A percentile compares a stretch with the other conserved stretches of the same genome.
Conservation (phyloP, 2,797 vertebrate genomes). For the Martes flavigula region DNA sequence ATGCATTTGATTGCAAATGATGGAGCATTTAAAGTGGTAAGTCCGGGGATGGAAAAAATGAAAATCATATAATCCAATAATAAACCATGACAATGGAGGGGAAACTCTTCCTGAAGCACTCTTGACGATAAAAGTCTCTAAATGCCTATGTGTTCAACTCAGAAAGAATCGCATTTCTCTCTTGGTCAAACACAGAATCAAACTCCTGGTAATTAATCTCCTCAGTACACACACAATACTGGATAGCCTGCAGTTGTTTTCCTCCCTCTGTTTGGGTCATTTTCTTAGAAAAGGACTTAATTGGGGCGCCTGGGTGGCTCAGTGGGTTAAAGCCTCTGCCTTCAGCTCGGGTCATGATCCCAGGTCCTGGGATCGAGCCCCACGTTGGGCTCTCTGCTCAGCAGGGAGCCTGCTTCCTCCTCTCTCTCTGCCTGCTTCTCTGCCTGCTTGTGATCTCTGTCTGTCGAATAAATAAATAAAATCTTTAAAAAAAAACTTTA, state of each 20-base stretch:
- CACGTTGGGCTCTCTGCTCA: too few species aligned
- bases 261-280: constrained; percentile 57
- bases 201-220: constrained; percentile 61
- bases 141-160: constrained; percentile 75
- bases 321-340: too few species aligned
- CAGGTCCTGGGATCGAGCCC: too few species aligned
- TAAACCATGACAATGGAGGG: constrained; percentile 79
- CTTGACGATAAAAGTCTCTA: constrained; percentile 78
- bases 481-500: too few species aligned
- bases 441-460: too few species aligned
- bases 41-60: constrained; percentile 83
- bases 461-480: too few species aligned
- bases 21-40: constrained; percentile 83
- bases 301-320: neutral
- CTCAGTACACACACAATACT: constrained; percentile 71
- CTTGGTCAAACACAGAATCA: constrained; percentile 66
- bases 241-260: constrained; percentile 75
- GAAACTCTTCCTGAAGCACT: constrained; percentile 74
- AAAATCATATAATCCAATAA: constrained; percentile 85
- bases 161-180: constrained; percentile 71
- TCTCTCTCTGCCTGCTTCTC: too few species aligned
- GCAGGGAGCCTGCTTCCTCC: too few species aligned
- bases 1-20: constrained; percentile 84
- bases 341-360: too few species aligned
- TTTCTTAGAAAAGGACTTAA: constrained; percentile 63